Conservation (phyloP, 2,888 invertebrate species). For the Plusia festucae region DNA sequence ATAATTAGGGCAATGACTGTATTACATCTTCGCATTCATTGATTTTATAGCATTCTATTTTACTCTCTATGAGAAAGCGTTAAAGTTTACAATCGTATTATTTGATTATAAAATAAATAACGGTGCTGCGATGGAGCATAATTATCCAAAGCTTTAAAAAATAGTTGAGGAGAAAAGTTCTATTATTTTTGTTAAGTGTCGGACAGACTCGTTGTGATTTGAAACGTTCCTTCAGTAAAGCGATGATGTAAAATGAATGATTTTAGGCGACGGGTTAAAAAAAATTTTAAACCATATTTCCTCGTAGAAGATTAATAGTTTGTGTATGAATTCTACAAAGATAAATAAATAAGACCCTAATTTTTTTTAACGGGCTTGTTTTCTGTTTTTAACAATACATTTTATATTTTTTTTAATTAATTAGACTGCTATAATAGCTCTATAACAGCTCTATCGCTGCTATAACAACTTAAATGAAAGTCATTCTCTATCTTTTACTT, state of each 20-base stretch:
- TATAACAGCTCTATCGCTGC: too few species aligned
- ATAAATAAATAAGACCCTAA: neutral
- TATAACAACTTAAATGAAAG: too few species aligned
- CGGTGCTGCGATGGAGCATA: conserved; percentile 17
- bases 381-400: too few species aligned
- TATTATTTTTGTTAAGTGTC: conserved; percentile 31
- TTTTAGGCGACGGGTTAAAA: conserved; percentile 19
- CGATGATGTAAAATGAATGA: conserved; percentile 32
- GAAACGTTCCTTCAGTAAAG: conserved; percentile 34
- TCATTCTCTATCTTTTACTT: conserved; percentile 14
- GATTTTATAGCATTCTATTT: conserved; percentile 28
- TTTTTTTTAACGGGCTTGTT: too few species aligned
- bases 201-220: conserved; percentile 37
- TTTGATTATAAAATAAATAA: conserved; percentile 16
- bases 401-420: too few species aligned
- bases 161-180: conserved; percentile 15
- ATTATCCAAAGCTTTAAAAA: conserved; percentile 32
- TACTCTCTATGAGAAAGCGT: conserved; percentile 20
- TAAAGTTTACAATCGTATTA: conserved; percentile 39
- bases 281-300: neutral
- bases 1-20: conserved; percentile 58
- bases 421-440: too few species aligned
- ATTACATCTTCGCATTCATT: conserved; percentile 39
- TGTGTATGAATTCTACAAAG: neutral
- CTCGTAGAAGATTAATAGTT: neutral